Evolutionary conservation across 1,140 invertebrate species (phyloP).

Genomic region (Callitettix versicolor): DNA sequence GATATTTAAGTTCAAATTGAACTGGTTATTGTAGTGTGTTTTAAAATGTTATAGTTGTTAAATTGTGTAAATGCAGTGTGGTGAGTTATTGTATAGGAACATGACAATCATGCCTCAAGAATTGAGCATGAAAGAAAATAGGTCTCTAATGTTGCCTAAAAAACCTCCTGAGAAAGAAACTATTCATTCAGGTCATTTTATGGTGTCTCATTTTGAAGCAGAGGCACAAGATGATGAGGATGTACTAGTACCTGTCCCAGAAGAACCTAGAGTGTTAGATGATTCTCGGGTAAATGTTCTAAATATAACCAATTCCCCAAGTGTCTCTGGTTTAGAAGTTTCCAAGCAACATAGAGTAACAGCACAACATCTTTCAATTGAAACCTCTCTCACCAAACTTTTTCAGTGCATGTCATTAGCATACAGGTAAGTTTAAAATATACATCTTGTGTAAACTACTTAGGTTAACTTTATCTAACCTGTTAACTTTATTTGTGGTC

Average conservation of each 20-base stretch:
- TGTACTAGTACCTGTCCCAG: slow-evolving; percentile 41
- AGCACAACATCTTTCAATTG: slow-evolving; percentile 66
- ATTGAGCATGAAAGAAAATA: slow-evolving; percentile 17
- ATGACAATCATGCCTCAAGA: slow-evolving; percentile 23
- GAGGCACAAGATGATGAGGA: slow-evolving; percentile 83
- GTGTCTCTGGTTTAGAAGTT: too few species aligned
- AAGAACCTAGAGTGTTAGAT: too few species aligned
- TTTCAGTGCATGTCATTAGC: slow-evolving; percentile 95
- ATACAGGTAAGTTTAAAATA: slow-evolving; percentile 66
- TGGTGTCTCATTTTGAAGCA: slow-evolving; percentile 93
- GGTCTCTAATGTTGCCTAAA: slow-evolving; percentile 7
- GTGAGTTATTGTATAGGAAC: neutral
- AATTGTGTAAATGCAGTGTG: neutral
- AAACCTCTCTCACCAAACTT: slow-evolving; percentile 85
- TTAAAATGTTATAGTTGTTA: too few species aligned
- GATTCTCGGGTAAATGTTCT: too few species aligned
- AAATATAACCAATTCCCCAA: too few species aligned
- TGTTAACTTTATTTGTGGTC: too few species aligned
- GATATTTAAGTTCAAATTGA: too few species aligned
- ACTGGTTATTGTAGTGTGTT: too few species aligned
- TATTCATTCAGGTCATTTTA: slow-evolving; percentile 96
- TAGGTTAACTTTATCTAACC: too few species aligned
- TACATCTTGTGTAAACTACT: neutral
- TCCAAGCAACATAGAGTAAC: neutral
- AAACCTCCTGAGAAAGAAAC: slow-evolving; percentile 44